Conservation (phyloP, 2,113 vertebrate species). For the Corynorhinus townsendii region DNA sequence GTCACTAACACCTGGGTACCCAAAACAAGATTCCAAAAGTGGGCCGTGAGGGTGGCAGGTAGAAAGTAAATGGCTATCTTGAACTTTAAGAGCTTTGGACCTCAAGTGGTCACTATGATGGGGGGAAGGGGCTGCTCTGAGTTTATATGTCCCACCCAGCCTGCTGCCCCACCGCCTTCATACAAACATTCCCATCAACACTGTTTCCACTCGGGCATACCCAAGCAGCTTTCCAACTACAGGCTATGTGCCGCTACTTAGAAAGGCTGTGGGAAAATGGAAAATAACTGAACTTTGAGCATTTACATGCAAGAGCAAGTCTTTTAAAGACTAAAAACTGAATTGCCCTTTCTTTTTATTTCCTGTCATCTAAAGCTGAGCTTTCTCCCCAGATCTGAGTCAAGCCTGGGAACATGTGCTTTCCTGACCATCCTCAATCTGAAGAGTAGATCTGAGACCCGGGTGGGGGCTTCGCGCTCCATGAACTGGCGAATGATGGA, state of each 20-base stretch:
- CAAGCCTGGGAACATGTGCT: rapidly evolving
- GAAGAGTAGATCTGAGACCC: rapidly evolving
- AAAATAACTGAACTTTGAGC: not conserved
- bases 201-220: not conserved
- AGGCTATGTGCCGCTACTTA: rapidly evolving
- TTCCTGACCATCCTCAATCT: not conserved
- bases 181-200: not conserved
- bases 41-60: not conserved
- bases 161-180: not conserved
- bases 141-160: not conserved
- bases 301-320: not conserved
- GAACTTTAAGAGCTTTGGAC: not conserved
- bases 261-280: rapidly evolving
- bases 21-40: not conserved
- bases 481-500: not conserved
- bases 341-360: not conserved
- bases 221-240: not conserved
- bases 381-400: not conserved
- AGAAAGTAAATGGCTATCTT: rapidly evolving
- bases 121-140: too few relatives aligned
- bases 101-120: rapidly evolving
- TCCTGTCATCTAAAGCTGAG: not conserved
- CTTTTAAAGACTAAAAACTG: not conserved
- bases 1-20: too few relatives aligned
- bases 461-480: rapidly evolving